Percentiles rank a stretch among this genome's conserved stretches.
Evolutionary conservation across 2,113 vertebrate genomes (phyloP).

Genomic region (Aplodontia rufa): DNA sequence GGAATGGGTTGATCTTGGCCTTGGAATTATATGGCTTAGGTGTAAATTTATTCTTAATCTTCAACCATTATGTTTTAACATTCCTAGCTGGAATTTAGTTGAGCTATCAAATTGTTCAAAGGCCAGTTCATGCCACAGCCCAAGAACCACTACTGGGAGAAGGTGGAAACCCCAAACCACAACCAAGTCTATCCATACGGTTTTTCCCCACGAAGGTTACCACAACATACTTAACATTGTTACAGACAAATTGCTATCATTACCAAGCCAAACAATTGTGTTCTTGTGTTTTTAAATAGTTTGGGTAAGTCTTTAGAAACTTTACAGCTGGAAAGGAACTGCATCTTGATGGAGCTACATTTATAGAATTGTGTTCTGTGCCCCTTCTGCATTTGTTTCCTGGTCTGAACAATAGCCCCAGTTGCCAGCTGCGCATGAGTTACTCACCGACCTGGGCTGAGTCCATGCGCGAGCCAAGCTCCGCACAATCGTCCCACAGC

Average conservation of each 20-base stretch:
- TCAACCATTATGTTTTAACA: conserved; percentile 72
- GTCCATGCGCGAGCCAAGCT: conserved; percentile 71
- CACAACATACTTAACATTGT: conserved; percentile 76
- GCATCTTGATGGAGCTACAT: conserved; percentile 63
- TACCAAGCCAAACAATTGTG: conserved; percentile 54
- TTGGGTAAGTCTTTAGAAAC: conserved; percentile 72
- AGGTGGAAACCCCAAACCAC: conserved; percentile 70
- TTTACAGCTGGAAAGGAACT: conserved; percentile 83
- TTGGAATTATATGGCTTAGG: conserved; percentile 68
- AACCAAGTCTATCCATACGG: conserved; percentile 7
- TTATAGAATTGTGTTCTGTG: conserved; percentile 75
- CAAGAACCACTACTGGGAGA: conserved; percentile 33
- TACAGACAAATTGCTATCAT: conserved; percentile 76
- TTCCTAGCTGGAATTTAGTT: conserved; percentile 74
- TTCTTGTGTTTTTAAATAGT: conserved; percentile 68
- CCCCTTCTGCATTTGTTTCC: conserved; percentile 80
- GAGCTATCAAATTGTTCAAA: conserved; percentile 75
- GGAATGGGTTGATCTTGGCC: conserved; percentile 78
- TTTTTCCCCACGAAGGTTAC: conserved; percentile 40
- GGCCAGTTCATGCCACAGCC: conserved; percentile 45
- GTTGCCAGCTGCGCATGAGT: conserved; percentile 61
- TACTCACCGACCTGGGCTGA: conserved; percentile 58
- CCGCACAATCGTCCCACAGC: conserved; percentile 79
- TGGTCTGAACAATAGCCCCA: conserved; percentile 79
- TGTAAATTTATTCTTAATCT: conserved; percentile 81